Evolutionary conservation across 2,113 vertebrate species (phyloP), one percentile per base, ranked within the genome.

Genomic region (Orycteropus afer): DNA sequence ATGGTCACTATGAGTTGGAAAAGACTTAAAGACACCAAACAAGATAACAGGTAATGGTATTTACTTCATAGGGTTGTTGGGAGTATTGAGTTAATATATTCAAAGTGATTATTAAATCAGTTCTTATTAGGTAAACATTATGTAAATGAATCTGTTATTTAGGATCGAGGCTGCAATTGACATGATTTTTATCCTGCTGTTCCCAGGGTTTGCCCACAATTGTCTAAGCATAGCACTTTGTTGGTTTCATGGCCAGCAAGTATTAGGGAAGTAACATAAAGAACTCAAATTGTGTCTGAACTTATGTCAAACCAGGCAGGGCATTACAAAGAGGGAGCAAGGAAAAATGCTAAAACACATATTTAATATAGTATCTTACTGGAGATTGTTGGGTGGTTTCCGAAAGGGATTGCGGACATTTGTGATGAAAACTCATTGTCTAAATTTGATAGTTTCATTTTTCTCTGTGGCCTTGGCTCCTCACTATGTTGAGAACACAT

Each of bases 381-480:
- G 40, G 88, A 95, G 57, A 25, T 49, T 88, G 15, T 37, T 90
- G 25, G 84, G 18, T 76, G 20, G 42, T 47, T 78, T 89, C 63
- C n/a, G 90, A 86, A 93, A 91, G 37, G 27, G 47, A 40, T 2
- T 13, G 14, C 7, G 32, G 55, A 55, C 22, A 18, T 23, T 40
- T 71, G 42, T 53, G 45, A 92, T 77, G 34, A 74, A 83, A 86
- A 88, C 45, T 69, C 57, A 63, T 57, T 55, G 59, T 73, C 73
- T 90, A 53, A 42, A 82, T 42, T 13, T 47, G n/a, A 77, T 22
- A 29, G 55, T 51, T 88, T 69, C 25, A 20, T 86, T 95, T 89
- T 96, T 51, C 55, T 67, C 34, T 27, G 42, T 73, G 61, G 53
- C 90, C 92, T 95, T 67, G 32, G 51, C 90, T 67, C 80, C 40